Evolutionary conservation across 2,888 invertebrate genomes (phyloP).

Genomic region (Folsomia manolachei): DNA sequence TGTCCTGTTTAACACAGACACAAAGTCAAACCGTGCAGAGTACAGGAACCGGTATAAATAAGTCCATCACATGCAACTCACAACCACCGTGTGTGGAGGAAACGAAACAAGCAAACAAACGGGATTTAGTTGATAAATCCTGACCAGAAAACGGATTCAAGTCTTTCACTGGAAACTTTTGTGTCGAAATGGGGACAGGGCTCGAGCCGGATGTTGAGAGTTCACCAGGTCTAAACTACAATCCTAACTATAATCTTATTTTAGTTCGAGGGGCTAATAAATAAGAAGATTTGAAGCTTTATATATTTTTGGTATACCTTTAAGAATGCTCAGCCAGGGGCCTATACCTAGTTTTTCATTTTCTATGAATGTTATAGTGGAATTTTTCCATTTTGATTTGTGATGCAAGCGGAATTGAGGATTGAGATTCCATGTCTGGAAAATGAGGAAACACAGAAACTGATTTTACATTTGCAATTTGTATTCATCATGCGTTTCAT

Average conservation of each 20-base stretch:
- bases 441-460: neutral
- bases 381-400: neutral
- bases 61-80: too few species aligned
- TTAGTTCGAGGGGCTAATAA: too few species aligned
- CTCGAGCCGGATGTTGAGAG: too few species aligned
- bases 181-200: neutral
- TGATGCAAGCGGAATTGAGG: neutral
- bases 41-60: too few species aligned
- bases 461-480: conserved; percentile 18
- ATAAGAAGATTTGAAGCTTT: too few species aligned
- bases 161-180: neutral
- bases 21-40: neutral
- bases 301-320: too few species aligned
- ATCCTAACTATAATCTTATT: too few species aligned
- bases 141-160: conserved; percentile 1
- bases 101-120: conserved; percentile 4
- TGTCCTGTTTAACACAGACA: neutral
- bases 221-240: too few species aligned
- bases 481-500: conserved; percentile 15
- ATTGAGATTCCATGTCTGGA: neutral
- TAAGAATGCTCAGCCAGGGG: too few species aligned
- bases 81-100: too few species aligned
- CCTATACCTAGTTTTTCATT: too few species aligned
- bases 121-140: conserved; percentile 7
- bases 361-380: too few species aligned